These are phyloP conservation scores for Hyposmocoma kahamanoa DNA, from an alignment of 1,140 invertebrate species.

Conservation along the genomic window DNA sequence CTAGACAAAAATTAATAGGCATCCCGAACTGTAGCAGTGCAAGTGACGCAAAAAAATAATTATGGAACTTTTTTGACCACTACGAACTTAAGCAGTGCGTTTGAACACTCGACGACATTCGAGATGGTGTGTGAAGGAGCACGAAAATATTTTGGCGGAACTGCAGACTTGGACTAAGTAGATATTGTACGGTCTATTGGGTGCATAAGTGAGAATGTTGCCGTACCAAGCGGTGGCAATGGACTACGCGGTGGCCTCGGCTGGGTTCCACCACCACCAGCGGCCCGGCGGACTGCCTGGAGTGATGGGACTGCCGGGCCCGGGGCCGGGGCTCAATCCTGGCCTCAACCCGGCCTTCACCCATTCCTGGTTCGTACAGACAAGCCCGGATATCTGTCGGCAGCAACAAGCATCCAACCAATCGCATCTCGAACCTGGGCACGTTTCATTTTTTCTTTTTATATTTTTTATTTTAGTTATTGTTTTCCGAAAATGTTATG, in stretches of 20 bases:
- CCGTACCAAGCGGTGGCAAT: conserved; percentile 91
- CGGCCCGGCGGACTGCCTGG: conserved; percentile 79
- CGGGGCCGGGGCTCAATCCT: conserved; percentile 61
- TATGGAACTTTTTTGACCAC: conserved; percentile 21
- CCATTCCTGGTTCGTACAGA: conserved; percentile 92
- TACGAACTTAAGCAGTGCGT: conserved; percentile 1
- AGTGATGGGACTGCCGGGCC: conserved; percentile 75
- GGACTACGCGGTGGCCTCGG: conserved; percentile 85
- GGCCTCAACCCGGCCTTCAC: conserved; percentile 81
- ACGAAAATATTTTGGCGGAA: conserved; percentile 28
- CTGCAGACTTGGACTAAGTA: conserved; percentile 29
- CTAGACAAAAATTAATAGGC: no score
- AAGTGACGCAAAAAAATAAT: no score
- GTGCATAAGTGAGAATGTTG: conserved; percentile 78
- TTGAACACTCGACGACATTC: conserved; percentile 16
- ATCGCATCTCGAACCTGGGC: conserved; percentile 92
- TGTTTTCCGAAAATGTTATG: conserved; percentile 21
- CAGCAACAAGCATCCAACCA: conserved; percentile 81
- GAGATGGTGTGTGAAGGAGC: conserved; percentile 34
- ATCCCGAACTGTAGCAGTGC: no score
- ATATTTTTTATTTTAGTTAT: conserved; percentile 72
- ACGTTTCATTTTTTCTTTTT: conserved; percentile 81
- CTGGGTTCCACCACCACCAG: conserved; percentile 83
- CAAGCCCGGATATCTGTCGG: conserved; percentile 89
- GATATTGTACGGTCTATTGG: conserved; percentile 16